Evolutionary conservation across 2,888 invertebrate species (phyloP).

Genomic region (Linyphia triangularis): DNA sequence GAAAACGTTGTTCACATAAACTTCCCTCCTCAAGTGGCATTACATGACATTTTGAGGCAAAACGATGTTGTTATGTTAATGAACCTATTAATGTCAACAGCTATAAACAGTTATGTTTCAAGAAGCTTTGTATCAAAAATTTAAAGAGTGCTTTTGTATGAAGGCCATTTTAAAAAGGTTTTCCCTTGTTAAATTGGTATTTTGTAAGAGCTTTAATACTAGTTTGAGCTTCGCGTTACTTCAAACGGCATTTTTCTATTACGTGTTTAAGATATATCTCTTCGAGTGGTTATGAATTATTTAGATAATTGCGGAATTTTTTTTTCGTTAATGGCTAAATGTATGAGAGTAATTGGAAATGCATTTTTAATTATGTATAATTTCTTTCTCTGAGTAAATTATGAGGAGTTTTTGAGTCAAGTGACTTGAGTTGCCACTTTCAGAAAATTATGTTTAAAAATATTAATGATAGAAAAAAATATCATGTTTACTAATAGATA

Average conservation of each 20-base stretch:
- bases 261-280: conserved; percentile 11
- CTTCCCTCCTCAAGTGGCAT: not conserved
- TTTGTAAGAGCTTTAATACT: conserved; percentile 49
- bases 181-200: conserved; percentile 26
- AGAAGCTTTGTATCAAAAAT: conserved; percentile 42
- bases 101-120: conserved; percentile 36
- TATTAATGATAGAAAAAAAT: not conserved
- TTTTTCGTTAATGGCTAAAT: conserved; percentile 7
- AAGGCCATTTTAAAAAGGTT: conserved; percentile 27
- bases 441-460: not conserved
- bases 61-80: conserved; percentile 55
- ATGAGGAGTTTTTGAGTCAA: conserved; percentile 15
- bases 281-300: conserved; percentile 36
- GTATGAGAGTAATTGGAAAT: conserved; percentile 12
- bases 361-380: conserved; percentile 21
- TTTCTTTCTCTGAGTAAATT: conserved; percentile 17
- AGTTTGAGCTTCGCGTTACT: conserved; percentile 21
- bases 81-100: conserved; percentile 64
- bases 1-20: not conserved
- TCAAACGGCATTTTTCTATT: conserved; percentile 31
- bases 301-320: conserved; percentile 35
- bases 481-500: not conserved
- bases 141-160: conserved; percentile 27
- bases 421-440: not conserved
- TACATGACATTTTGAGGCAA: conserved; percentile 26